Percentiles rank a stretch among this genome's conserved stretches.
Evolutionary conservation across 1,140 invertebrate genomes (phyloP).

Genomic region (Drosophila pachea): DNA sequence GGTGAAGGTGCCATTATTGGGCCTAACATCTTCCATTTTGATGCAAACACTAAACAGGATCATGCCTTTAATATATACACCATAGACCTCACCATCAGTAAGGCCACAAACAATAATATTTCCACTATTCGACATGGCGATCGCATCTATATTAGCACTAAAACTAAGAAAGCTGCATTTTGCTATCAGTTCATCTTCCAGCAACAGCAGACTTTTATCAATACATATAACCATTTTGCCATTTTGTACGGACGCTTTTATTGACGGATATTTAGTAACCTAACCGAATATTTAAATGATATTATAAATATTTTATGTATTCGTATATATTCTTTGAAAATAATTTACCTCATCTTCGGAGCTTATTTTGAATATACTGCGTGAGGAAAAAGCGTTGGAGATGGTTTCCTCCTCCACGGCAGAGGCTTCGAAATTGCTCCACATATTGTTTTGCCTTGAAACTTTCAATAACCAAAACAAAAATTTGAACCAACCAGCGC

Average conservation of each 20-base stretch:
- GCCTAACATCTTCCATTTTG: slow-evolving; percentile 60
- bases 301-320: background rate
- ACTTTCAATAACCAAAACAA: background rate
- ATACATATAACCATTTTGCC: slow-evolving; percentile 71
- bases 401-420: slow-evolving; percentile 73
- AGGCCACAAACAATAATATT: slow-evolving; percentile 73
- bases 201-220: slow-evolving; percentile 67
- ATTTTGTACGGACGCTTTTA: slow-evolving; percentile 64
- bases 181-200: slow-evolving; percentile 71
- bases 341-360: slow-evolving; percentile 58
- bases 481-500: slow-evolving; percentile 56
- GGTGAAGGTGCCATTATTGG: slow-evolving; percentile 49
- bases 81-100: slow-evolving; percentile 72
- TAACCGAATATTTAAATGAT: slow-evolving; percentile 10
- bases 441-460: slow-evolving; percentile 48
- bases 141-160: slow-evolving; percentile 60
- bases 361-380: slow-evolving; percentile 71
- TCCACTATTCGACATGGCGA: slow-evolving; percentile 64
- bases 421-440: slow-evolving; percentile 72
- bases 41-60: slow-evolving; percentile 66
- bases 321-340: background rate
- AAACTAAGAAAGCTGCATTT: slow-evolving; percentile 70
- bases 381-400: slow-evolving; percentile 70
- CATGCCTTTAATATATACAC: slow-evolving; percentile 68
- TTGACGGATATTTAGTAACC: slow-evolving; percentile 57